Evolutionary conservation across 1,140 invertebrate species (phyloP).

Genomic region (Gryon sp.): DNA sequence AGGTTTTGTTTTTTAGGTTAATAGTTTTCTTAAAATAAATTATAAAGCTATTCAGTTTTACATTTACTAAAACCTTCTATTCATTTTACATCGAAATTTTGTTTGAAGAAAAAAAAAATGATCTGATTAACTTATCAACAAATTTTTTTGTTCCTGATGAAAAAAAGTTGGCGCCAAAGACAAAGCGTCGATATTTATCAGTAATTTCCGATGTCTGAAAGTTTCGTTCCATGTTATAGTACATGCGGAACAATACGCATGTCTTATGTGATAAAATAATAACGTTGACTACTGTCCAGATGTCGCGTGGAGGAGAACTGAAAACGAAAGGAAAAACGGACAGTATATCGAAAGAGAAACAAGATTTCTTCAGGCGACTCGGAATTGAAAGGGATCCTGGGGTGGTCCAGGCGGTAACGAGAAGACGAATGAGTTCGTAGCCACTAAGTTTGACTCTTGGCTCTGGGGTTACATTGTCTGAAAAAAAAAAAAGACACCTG

Average conservation of each 20-base stretch:
- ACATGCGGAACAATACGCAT: slow-evolving; percentile 48
- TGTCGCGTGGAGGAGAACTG: slow-evolving; percentile 28
- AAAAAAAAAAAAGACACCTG: slow-evolving; percentile 71
- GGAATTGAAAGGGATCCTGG: slow-evolving; percentile 68
- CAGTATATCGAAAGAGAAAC: slow-evolving; percentile 64
- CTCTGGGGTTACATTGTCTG: slow-evolving; percentile 65
- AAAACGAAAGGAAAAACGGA: slow-evolving; percentile 49
- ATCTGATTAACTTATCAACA: slow-evolving; percentile 16
- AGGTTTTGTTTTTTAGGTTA: no score
- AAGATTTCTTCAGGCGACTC: slow-evolving; percentile 62
- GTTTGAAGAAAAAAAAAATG: slow-evolving; percentile 4
- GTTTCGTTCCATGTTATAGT: slow-evolving; percentile 41
- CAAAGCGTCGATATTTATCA: slow-evolving; percentile 46
- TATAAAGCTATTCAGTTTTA: no score
- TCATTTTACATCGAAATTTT: background rate
- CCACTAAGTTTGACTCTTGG: slow-evolving; percentile 60
- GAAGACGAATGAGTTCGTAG: slow-evolving; percentile 66
- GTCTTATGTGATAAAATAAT: slow-evolving; percentile 58
- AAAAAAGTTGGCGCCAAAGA: slow-evolving; percentile 50
- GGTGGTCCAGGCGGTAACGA: slow-evolving; percentile 59
- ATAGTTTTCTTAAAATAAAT: no score
- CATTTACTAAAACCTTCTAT: no score
- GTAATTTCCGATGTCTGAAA: slow-evolving; percentile 46
- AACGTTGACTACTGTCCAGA: slow-evolving; percentile 57
- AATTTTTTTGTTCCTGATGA: background rate